phyloP scores from a whole-genome alignment of 1,140 invertebrate genomes.

The Euwallacea fornicatus region DNA sequence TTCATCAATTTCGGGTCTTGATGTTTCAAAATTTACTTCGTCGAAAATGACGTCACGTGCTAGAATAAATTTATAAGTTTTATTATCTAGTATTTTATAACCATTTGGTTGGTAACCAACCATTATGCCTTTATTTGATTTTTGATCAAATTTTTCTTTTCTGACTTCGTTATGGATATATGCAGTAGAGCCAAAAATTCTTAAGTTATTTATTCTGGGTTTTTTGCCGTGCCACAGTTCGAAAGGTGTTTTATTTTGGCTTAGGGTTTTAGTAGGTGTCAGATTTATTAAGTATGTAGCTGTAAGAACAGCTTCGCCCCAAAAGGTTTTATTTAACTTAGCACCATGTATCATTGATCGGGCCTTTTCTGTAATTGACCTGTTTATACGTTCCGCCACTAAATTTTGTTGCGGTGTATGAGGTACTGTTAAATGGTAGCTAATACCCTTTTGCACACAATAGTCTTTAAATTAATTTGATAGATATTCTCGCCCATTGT shows the following conservation, averaged over 20 bases:
- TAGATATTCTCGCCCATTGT: too few relatives aligned
- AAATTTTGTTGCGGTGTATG: conserved; percentile 54
- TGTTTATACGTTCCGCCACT: conserved; percentile 50
- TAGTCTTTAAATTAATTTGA: too few relatives aligned
- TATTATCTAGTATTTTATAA: conserved; percentile 13
- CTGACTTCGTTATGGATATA: not conserved
- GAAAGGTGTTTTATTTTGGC: too few relatives aligned
- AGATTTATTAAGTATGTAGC: conserved; percentile 54
- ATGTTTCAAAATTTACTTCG: too few relatives aligned
- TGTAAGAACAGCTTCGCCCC: conserved; percentile 52
- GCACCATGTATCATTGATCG: conserved; percentile 48
- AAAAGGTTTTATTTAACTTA: conserved; percentile 45
- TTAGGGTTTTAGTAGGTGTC: too few relatives aligned
- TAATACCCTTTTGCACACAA: too few relatives aligned
- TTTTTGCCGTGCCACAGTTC: too few relatives aligned
- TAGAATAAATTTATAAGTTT: not conserved
- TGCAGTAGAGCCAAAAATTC: too few relatives aligned
- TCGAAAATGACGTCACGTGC: too few relatives aligned
- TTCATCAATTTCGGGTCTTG: too few relatives aligned
- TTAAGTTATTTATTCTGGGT: too few relatives aligned
- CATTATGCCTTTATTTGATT: conserved; percentile 19
- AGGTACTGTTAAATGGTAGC: conserved; percentile 17
- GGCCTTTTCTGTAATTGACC: conserved; percentile 50
- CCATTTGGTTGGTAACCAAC: conserved; percentile 11
- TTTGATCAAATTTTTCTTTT: conserved; percentile 23